Evolutionary conservation across 2,797 vertebrate genomes (phyloP).

Genomic region (Nothura maculosa): DNA sequence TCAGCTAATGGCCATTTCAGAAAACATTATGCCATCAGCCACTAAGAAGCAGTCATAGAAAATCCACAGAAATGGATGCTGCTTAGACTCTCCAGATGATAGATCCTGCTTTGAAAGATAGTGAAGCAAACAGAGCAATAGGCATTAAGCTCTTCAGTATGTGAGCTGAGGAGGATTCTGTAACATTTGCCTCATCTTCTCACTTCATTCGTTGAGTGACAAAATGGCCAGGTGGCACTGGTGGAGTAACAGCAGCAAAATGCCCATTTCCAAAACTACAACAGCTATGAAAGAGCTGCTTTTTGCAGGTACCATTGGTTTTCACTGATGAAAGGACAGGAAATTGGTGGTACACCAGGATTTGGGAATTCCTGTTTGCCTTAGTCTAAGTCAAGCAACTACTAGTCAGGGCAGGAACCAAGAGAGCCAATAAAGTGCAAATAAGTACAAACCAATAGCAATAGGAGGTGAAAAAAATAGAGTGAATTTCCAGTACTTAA

Average conservation of each 20-base stretch:
- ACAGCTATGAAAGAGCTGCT: neutral
- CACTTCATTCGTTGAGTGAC: neutral
- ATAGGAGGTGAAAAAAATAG: neutral
- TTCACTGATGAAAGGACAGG: neutral
- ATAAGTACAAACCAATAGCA: neutral
- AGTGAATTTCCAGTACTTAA: neutral
- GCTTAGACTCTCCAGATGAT: neutral
- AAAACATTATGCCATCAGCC: constrained; percentile 51
- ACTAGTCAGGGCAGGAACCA: neutral
- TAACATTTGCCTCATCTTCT: constrained; percentile 13
- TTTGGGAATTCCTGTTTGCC: constrained; percentile 20
- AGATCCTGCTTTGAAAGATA: constrained; percentile 25
- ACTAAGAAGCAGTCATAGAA: neutral
- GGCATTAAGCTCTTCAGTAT: neutral
- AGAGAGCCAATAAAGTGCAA: neutral
- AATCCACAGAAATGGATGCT: constrained; percentile 44
- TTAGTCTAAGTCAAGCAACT: neutral
- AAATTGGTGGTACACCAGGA: neutral
- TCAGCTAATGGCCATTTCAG: constrained; percentile 69
- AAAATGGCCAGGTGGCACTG: constrained; percentile 5
- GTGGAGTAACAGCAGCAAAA: neutral
- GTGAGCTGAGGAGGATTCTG: neutral
- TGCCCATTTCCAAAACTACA: neutral
- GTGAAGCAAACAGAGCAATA: constrained; percentile 42
- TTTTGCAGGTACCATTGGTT: neutral